Base-by-base conservation (phyloP, 2,888 invertebrate species). In the Vandiemenella viatica region DNA sequence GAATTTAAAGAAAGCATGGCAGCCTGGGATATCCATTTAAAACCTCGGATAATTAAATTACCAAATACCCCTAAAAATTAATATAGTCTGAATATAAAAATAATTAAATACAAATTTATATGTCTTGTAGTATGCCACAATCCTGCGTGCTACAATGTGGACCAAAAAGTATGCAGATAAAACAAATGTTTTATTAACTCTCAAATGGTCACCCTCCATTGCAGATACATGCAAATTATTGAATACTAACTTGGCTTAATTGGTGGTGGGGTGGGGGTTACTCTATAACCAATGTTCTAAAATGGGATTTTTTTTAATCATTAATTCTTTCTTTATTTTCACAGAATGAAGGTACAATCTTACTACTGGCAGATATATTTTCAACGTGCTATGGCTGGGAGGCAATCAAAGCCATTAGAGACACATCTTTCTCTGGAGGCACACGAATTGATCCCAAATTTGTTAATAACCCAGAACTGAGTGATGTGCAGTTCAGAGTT, bases 381-480 rank as follows among this genome's bases (percentile, higher is more conserved):
- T 87, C 86, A 60, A 88, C 87, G 22, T 88, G 88, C 62, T 90
- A 82, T 61, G 89, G 89, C 42, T 84, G 87, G 79, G 88, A 89
- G 66, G 71, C 82, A 1, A 85, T 89, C 55, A 85, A 85, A 57
- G 72, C 78, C 0, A 78, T 83, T n/a, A 72, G 79, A 57, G 80
- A 81, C 59, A 70, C 77, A 6, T 72, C 76, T 1, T 70, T 67
- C 54, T 70, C 72, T 19, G 61, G 62, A 21, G 79, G 80, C 32
- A 84, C 89, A 0, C 72, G 89, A 51, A 89, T 91, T 57, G 92
- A 93, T 69, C 87, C 90, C 0, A 84, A 87, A 61, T 93, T 89
- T 68, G 90, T 93, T 55, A 93, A 92, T 70, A 92, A 91, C 69
- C 87, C 90, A 0, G 89, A 90, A 61, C 72, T 92, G 32, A 89